Base-by-base conservation (phyloP, 2,113 vertebrate genomes). In the Pelvicachromis taeniatus region DNA sequence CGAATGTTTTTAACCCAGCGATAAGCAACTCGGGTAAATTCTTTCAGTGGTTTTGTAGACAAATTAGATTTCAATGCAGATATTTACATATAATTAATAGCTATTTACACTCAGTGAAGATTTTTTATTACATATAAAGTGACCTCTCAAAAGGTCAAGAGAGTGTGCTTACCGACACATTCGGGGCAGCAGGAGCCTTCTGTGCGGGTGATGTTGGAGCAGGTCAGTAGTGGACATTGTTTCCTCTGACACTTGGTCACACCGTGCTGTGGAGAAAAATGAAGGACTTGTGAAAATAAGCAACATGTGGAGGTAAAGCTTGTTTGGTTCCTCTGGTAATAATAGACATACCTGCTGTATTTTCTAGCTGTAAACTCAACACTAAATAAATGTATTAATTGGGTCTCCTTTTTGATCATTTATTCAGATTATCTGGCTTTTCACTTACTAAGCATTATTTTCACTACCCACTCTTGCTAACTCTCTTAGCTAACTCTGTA, bases 211-310 rank as follows among this genome's bases (percentile, higher is more conserved):
- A 96, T 93, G 88, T 94, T 95, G 61, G 89, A 48, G 4, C 97
- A 98, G 90, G 95, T 93, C 0, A 96, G 86, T 0, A 95, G 89
- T 0, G 97, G 96, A 78, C 97, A 98, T 38, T 98, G 97, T 75
- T 98, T 97, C 86, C 96, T 96, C 92, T 97, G 97, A 90, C 97
- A 98, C 70, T 98, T 97, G 0, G 97, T 97, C 65, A 97, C 96
- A 1, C 97, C 97, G 0, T 97, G 95, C 97, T 98, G 75, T 23
- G 19, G 29, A 86, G 56, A 31, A 19, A 59, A 8, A 40, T 2
- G 13, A 21, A 17, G 2, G 7, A 61, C 54, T 23, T 0, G 14
- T 56, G 58, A 54, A 12, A 80, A 78, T 50, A 29, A 38, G 50
- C 48, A 59, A 42, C 23, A 19, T 75, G 26, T 75, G 26, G 26